Percentiles rank a stretch among this genome's conserved stretches.
These are phyloP conservation scores for Drosophila gaucha DNA, from an alignment of 2,888 invertebrate species.

Conservation along the genomic window DNA sequence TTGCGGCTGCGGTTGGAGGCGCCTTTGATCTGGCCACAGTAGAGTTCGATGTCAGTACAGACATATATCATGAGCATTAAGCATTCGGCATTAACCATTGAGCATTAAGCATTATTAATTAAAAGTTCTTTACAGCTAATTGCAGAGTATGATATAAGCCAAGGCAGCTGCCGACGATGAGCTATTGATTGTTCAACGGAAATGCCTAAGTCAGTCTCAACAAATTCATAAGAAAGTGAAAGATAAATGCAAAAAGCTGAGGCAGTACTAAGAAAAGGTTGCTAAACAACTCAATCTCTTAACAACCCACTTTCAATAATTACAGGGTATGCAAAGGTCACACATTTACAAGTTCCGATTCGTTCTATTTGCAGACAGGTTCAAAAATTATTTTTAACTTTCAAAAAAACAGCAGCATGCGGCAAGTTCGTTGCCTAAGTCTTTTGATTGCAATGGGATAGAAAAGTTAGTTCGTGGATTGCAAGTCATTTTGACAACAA, in stretches of 20 bases:
- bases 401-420: conserved; percentile 33
- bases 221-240: not conserved
- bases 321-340: not conserved
- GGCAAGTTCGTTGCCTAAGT: conserved; percentile 71
- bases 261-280: too few species aligned
- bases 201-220: conserved; percentile 37
- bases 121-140: conserved; percentile 70
- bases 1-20: conserved; percentile 62
- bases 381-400: conserved; percentile 17
- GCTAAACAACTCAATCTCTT: too few species aligned
- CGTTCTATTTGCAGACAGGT: conserved; percentile 2
- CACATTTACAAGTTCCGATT: not conserved
- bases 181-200: conserved; percentile 49
- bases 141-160: conserved; percentile 61
- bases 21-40: conserved; percentile 54
- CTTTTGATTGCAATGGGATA: conserved; percentile 66
- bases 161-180: conserved; percentile 33
- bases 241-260: too few species aligned
- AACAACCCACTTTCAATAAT: too few species aligned
- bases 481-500: conserved; percentile 77
- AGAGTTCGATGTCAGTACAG: conserved; percentile 42
- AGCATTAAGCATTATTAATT: conserved; percentile 70
- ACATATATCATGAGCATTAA: conserved; percentile 43
- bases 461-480: conserved; percentile 67
- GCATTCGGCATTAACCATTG: conserved; percentile 44